These are phyloP conservation scores for Atta colombica DNA, from an alignment of 1,140 invertebrate species.

Conservation along the genomic window DNA sequence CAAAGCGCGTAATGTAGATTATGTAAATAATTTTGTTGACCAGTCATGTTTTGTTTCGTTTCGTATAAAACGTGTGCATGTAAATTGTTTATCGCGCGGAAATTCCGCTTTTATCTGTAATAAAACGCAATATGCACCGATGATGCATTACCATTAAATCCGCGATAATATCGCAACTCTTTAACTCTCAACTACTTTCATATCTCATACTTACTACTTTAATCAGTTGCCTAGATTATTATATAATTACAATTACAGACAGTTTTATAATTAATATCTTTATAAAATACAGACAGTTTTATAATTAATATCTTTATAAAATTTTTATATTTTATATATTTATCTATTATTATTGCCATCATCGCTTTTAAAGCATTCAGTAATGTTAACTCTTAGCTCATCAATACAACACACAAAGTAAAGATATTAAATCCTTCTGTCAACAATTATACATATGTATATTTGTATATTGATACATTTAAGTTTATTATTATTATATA, in stretches of 20 bases:
- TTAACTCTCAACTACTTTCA: conserved; percentile 60
- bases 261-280: conserved; percentile 6
- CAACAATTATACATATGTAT: background rate
- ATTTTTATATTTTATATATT: conserved; percentile 12
- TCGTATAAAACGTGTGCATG: conserved; percentile 63
- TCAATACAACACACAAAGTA: background rate
- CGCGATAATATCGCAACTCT: conserved; percentile 61
- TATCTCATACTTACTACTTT: conserved; percentile 49
- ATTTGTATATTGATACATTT: background rate
- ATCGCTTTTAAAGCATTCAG: background rate
- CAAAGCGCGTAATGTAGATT: conserved; percentile 65
- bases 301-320: conserved; percentile 34
- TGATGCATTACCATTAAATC: conserved; percentile 65
- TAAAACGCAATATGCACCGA: conserved; percentile 64
- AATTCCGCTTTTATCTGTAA: conserved; percentile 65
- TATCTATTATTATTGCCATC: background rate
- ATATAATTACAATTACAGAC: background rate
- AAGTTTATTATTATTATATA: too few relatives aligned
- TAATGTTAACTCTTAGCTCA: background rate
- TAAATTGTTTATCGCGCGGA: conserved; percentile 64
- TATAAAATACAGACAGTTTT: background rate
- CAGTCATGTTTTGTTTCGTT: conserved; percentile 65
- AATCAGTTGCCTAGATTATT: conserved; percentile 19
- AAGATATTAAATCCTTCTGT: background rate
- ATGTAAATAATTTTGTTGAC: conserved; percentile 66